phyloP scores from a whole-genome alignment of 2,113 vertebrate genomes.

The Merops nubicus region DNA sequence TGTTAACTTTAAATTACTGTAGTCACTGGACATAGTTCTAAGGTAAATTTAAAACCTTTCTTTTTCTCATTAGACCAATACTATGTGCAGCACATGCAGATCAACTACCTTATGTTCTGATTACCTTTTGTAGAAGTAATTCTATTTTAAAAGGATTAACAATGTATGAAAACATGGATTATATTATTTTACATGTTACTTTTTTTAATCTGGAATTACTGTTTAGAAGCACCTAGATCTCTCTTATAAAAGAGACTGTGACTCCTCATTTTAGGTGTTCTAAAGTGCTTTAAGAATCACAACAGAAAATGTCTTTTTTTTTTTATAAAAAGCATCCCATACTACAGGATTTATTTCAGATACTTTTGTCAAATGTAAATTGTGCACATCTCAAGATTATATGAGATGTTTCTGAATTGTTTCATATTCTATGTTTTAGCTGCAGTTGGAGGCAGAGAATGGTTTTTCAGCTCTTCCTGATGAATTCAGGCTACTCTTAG shows the following conservation, averaged over 20 bases:
- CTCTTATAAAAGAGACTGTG: neutral
- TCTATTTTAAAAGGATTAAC: neutral
- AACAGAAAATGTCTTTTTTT: neutral
- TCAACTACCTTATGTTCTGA: neutral
- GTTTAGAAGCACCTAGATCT: neutral
- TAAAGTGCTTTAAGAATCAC: neutral
- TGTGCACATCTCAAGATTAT: neutral
- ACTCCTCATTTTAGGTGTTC: neutral
- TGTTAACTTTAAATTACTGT: neutral
- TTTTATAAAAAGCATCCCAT: rapidly evolving
- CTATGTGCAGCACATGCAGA: neutral
- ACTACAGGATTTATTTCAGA: neutral
- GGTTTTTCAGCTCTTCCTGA: neutral
- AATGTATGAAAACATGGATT: neutral
- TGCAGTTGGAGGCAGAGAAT: neutral
- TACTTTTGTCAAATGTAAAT: neutral
- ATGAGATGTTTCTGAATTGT: neutral
- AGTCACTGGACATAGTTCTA: neutral
- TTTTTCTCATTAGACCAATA: neutral
- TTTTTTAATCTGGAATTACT: neutral
- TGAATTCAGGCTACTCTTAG: neutral
- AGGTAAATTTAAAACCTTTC: neutral
- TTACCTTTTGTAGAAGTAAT: neutral
- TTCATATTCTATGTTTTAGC: neutral
- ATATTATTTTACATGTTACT: neutral